Percentiles rank a stretch among this genome's conserved stretches.
These are phyloP conservation scores for Amniataba percoides DNA, from an alignment of 2,797 vertebrate genomes.

Conservation along the genomic window DNA sequence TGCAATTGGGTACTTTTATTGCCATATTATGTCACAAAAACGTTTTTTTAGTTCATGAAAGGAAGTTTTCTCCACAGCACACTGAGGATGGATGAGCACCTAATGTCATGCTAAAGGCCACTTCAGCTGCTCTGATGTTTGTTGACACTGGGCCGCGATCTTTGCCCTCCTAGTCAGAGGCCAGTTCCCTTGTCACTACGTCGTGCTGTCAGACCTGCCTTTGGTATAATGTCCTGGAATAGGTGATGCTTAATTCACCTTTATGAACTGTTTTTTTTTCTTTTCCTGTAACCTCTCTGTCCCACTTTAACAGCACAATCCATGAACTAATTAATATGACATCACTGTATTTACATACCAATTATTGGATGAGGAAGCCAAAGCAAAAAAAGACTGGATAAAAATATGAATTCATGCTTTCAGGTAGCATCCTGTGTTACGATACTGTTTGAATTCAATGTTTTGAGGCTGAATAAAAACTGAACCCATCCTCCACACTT, in stretches of 20 bases:
- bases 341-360: neutral
- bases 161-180: constrained; percentile 19
- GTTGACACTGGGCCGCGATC: neutral
- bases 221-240: neutral
- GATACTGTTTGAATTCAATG: constrained; percentile 12
- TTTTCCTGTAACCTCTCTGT: neutral
- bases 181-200: constrained; percentile 12
- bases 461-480: constrained; percentile 18
- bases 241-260: neutral
- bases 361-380: neutral
- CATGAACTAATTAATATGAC: constrained; percentile 7
- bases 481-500: constrained; percentile 40
- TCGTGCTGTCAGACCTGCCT: too few species aligned
- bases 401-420: neutral
- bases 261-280: neutral
- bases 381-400: neutral
- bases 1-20: neutral
- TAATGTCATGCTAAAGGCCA: neutral
- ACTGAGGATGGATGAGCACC: neutral
- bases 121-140: neutral
- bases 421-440: neutral
- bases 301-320: constrained; percentile 6
- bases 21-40: neutral
- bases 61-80: neutral
- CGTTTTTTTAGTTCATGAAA: neutral